Percentiles rank a stretch among this genome's conserved stretches.
Evolutionary conservation across 2,888 invertebrate species (phyloP).

Genomic region (Idaea straminata): DNA sequence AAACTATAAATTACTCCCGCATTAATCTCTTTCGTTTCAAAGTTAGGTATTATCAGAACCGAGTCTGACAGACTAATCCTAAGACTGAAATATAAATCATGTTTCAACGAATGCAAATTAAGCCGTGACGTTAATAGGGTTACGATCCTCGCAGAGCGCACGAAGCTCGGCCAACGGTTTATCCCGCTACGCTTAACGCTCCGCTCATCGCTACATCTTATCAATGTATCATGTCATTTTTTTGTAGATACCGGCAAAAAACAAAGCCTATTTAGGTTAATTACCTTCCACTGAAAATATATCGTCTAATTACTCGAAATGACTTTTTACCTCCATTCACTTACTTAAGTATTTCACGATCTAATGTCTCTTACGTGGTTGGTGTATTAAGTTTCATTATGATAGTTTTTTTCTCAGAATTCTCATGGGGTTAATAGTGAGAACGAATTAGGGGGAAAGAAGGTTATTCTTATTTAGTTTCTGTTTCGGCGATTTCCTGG

Average conservation of each 20-base stretch:
- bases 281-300: slow-evolving; percentile 50
- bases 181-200: slow-evolving; percentile 11
- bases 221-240: slow-evolving; percentile 25
- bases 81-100: slow-evolving; percentile 23
- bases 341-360: slow-evolving; percentile 18
- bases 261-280: slow-evolving; percentile 55
- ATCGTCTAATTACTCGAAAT: slow-evolving; percentile 59
- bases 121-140: slow-evolving; percentile 22
- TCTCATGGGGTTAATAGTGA: not conserved
- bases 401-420: slow-evolving; percentile 29
- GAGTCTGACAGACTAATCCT: slow-evolving; percentile 17
- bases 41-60: slow-evolving; percentile 11
- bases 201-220: slow-evolving; percentile 22
- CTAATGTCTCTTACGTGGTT: slow-evolving; percentile 39
- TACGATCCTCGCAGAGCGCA: not conserved
- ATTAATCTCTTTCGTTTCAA: slow-evolving; percentile 1
- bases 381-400: slow-evolving; percentile 34
- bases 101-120: slow-evolving; percentile 23
- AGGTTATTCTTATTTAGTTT: not conserved
- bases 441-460: not conserved
- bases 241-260: slow-evolving; percentile 39
- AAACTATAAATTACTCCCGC: not conserved
- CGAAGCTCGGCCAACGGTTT: not conserved
- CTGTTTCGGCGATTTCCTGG: slow-evolving; percentile 6
- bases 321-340: slow-evolving; percentile 39